Evolutionary conservation across 2,113 vertebrate genomes (phyloP), one percentile per base, ranked within the genome.

Genomic region (Cynoglossus semilaevis): DNA sequence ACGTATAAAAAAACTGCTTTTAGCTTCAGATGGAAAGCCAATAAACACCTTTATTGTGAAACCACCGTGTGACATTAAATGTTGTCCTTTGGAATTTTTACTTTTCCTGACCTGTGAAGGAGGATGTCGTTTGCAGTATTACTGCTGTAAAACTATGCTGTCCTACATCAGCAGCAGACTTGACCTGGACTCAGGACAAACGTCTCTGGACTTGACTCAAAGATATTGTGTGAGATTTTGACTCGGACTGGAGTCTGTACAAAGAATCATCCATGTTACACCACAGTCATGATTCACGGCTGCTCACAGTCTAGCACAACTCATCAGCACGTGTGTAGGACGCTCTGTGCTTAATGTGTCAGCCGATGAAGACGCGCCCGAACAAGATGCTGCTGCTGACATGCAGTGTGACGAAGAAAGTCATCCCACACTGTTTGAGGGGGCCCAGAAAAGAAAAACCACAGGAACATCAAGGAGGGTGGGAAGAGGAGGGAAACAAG

Each of bases 351-450:
- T 50, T 63, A 53, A 51, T 75, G 82, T 58, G 79, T 49, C 56
- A 51, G 44, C 45, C 44, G 56, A 63, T 45, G 62, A 61, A 29
- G 38, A 67, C 66, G 53, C 73, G 76, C 74, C 72, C 73, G 69
- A 83, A 78, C 80, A 83, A 58, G 70, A 72, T 45, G 66, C 47
- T 43, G 64, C 44, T 72, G 80, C 79, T 86, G 82, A 82, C 72
- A 68, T 79, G 74, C 15, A 1, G 66, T 63, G 58, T 53, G 54
- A 76, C 13, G 29, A 58, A 66, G 61, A 15, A 29, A 35, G 58
- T 29, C 67, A 36, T 22, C 80, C 76, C 68, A 82, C 80, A 65
- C 54, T 15, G 45, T 68, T 70, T 70, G 44, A 57, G 62, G 60
- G 51, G 63, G 63, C 19, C 52, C 60, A 47, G 73, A 63, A 51